Evolutionary conservation across 2,113 vertebrate species (phyloP).

Genomic region (Pedionomus torquatus): DNA sequence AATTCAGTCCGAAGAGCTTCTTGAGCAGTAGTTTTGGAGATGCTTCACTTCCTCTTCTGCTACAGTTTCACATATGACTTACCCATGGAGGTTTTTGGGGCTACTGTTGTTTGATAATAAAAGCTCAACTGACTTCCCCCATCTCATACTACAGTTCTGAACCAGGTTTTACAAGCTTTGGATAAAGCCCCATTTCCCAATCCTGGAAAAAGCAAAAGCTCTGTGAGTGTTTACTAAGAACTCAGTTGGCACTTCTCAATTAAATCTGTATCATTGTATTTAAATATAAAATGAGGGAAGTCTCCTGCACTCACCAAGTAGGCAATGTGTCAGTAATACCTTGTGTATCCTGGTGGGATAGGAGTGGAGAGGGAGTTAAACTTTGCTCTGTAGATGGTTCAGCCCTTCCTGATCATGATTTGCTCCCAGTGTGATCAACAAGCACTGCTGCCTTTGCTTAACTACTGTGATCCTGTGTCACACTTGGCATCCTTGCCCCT

Average conservation of each 20-base stretch:
- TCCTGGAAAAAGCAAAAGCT: too few relatives aligned
- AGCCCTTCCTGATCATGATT: not conserved
- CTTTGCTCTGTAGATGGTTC: rapidly evolving
- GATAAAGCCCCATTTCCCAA: too few relatives aligned
- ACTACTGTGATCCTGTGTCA: not conserved
- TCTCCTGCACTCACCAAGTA: not conserved
- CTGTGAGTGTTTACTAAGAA: not conserved
- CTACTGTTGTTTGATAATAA: not conserved
- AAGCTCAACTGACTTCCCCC: not conserved
- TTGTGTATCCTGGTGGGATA: not conserved
- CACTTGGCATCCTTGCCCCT: rapidly evolving
- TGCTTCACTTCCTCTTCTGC: not conserved
- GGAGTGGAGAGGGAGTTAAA: not conserved
- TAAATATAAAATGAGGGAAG: not conserved
- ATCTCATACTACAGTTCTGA: not conserved
- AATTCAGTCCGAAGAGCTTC: not conserved
- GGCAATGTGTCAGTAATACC: not conserved
- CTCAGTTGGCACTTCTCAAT: not conserved
- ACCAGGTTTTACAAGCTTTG: not conserved
- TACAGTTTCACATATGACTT: not conserved
- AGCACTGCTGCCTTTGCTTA: not conserved
- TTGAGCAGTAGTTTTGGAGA: not conserved
- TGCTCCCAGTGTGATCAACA: not conserved
- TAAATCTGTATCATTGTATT: not conserved
- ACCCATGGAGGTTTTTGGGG: not conserved